These are phyloP conservation scores for Philotrypesis tridentata DNA, from an alignment of 1,140 invertebrate genomes.

Conservation along the genomic window DNA sequence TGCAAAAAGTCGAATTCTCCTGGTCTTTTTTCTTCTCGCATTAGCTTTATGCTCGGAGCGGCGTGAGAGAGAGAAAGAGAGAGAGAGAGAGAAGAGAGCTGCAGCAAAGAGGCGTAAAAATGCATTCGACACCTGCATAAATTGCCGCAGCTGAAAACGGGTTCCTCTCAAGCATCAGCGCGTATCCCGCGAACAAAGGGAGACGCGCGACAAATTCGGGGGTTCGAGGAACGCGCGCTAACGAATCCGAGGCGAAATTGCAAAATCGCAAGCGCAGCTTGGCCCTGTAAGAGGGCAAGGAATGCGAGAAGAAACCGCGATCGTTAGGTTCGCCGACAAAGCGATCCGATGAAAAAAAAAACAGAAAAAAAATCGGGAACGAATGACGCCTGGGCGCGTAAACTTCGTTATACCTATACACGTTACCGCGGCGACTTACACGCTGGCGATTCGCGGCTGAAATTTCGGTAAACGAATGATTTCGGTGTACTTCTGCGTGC, in stretches of 20 bases:
- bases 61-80: too few relatives aligned
- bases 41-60: background rate
- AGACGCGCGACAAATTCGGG: conserved; percentile 20
- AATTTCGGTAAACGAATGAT: background rate
- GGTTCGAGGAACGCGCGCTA: background rate
- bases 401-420: background rate
- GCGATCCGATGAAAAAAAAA: background rate
- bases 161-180: background rate
- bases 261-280: background rate
- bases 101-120: background rate
- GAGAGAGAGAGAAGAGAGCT: too few relatives aligned
- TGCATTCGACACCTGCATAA: background rate
- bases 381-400: background rate
- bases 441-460: background rate
- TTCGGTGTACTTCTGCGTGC: background rate
- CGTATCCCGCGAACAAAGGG: background rate
- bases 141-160: conserved; percentile 11
- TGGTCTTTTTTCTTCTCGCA: conserved; percentile 11
- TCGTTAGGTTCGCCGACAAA: conserved; percentile 35
- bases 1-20: too few relatives aligned
- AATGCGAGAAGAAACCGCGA: background rate
- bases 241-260: conserved; percentile 29
- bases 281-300: background rate
- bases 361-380: background rate
- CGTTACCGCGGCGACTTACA: background rate